These are phyloP conservation scores for Calliphora vomitoria DNA, from an alignment of 2,888 invertebrate genomes.

Conservation along the genomic window DNA sequence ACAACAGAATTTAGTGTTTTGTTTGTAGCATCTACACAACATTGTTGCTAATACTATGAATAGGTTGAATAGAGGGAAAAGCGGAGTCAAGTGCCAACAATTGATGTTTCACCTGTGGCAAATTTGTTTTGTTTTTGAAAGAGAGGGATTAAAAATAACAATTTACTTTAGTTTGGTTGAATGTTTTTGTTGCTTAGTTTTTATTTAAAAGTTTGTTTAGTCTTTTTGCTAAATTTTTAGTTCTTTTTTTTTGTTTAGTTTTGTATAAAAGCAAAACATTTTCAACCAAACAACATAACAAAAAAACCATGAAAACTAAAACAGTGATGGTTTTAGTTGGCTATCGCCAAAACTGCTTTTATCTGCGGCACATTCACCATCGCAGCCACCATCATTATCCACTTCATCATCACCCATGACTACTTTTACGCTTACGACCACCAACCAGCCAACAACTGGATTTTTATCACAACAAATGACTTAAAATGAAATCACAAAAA, in stretches of 20 bases:
- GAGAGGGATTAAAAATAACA: constrained; percentile 12
- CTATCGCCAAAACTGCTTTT: not conserved
- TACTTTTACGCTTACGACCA: not conserved
- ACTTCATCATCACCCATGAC: not conserved
- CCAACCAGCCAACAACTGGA: not conserved
- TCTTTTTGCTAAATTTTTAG: not conserved
- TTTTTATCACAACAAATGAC: constrained; percentile 30
- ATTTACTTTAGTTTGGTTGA: not conserved
- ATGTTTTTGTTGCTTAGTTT: not conserved
- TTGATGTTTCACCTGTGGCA: constrained; percentile 61
- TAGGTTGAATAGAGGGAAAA: not conserved
- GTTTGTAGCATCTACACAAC: not conserved
- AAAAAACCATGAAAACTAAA: constrained; percentile 1
- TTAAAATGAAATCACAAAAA: constrained; percentile 23
- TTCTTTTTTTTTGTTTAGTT: not conserved
- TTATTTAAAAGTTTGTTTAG: not conserved
- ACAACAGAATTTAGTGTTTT: not conserved
- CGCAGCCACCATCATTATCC: not conserved
- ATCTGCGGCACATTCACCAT: not conserved
- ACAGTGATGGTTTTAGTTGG: constrained; percentile 6
- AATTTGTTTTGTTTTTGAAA: constrained; percentile 11
- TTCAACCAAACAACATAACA: not conserved
- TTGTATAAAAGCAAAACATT: constrained; percentile 32
- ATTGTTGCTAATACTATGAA: not conserved
- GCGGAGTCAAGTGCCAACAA: constrained; percentile 12